Percentiles rank a stretch among this genome's conserved stretches.
Conservation (phyloP, 2,113 vertebrate genomes). For the Calyptomena viridis region DNA sequence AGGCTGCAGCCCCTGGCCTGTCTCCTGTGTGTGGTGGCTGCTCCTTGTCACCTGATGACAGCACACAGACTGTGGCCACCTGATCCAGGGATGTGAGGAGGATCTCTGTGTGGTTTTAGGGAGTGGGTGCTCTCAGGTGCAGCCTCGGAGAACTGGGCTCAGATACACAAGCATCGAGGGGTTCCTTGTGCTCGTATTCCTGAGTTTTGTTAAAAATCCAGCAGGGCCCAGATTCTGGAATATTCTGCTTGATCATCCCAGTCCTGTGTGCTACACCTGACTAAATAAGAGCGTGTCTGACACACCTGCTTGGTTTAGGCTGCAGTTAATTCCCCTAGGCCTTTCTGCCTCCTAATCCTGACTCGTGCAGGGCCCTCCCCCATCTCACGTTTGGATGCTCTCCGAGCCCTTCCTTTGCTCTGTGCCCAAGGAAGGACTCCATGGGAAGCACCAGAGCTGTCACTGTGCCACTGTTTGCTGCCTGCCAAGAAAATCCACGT, state of each 20-base stretch:
- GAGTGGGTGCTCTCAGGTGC: background rate
- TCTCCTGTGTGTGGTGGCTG: background rate
- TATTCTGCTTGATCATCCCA: background rate
- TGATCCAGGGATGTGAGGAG: background rate
- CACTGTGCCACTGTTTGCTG: background rate
- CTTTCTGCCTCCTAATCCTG: background rate
- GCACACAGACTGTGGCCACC: background rate
- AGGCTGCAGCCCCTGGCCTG: background rate
- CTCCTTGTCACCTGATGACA: background rate
- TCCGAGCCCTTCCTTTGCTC: background rate
- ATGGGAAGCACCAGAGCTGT: background rate
- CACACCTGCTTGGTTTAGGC: background rate
- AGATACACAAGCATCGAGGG: background rate
- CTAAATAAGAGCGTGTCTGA: background rate
- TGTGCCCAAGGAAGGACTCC: background rate
- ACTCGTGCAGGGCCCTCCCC: accelerated
- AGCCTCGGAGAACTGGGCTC: background rate
- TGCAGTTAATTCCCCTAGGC: accelerated
- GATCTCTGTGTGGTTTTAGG: background rate
- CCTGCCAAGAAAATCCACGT: background rate
- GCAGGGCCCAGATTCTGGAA: background rate
- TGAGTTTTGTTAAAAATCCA: background rate
- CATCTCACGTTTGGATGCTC: accelerated
- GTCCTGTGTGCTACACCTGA: background rate
- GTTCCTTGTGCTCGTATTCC: background rate